A percentile compares a stretch with the other conserved stretches of the same genome.
These are phyloP conservation scores for Rhombomys opimus DNA, from an alignment of 2,113 vertebrate genomes.

Conservation along the genomic window DNA sequence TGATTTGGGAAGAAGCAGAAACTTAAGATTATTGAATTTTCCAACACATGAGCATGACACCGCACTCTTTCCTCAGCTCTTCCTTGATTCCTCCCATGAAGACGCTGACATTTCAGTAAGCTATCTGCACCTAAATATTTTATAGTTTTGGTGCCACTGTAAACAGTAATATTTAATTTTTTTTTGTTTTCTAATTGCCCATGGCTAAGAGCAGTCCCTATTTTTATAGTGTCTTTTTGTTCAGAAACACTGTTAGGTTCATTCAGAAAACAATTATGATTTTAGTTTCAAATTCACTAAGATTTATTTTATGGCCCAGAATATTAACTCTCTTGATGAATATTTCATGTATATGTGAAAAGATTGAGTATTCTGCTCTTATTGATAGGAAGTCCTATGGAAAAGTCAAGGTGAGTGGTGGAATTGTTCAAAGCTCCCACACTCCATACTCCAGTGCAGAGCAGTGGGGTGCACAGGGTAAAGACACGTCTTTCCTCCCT, in stretches of 20 bases:
- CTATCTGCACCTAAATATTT: not conserved
- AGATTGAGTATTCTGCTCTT: not conserved
- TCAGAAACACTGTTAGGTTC: slow-evolving; percentile 34
- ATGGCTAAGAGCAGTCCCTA: not conserved
- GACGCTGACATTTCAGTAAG: not conserved
- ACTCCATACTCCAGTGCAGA: not conserved
- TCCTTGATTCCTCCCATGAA: not conserved
- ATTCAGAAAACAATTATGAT: slow-evolving; percentile 26
- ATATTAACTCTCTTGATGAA: slow-evolving; percentile 5
- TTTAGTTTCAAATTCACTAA: slow-evolving; percentile 45
- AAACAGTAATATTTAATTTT: slow-evolving; percentile 6
- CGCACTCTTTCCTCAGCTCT: slow-evolving; percentile 23
- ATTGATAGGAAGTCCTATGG: not conserved
- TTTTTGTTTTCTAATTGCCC: slow-evolving; percentile 26
- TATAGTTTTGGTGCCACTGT: not conserved
- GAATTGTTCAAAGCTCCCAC: not conserved
- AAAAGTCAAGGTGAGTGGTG: not conserved
- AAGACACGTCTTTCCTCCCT: too few species aligned
- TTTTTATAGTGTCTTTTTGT: slow-evolving; percentile 17
- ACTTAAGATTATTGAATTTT: not conserved
- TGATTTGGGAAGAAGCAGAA: not conserved
- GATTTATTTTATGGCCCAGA: slow-evolving; percentile 4
- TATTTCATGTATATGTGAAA: not conserved
- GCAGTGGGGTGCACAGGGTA: not conserved
- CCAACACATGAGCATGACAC: not conserved